Evolutionary conservation across 1,140 invertebrate genomes (phyloP).

Genomic region (Drosophila melanica): DNA sequence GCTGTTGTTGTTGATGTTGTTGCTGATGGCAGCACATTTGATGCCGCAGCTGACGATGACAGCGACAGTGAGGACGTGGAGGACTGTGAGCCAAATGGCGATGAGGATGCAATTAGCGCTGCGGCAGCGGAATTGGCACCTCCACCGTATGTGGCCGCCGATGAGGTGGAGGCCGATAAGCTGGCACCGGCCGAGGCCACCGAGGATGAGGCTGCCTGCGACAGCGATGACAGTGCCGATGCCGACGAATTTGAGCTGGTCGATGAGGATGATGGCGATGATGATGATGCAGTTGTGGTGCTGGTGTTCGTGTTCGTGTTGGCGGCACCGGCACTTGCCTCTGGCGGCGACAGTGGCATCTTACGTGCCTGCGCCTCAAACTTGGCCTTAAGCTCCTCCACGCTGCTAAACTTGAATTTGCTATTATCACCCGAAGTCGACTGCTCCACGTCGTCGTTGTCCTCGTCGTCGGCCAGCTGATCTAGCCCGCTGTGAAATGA

Average conservation of each 20-base stretch:
- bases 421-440: constrained; percentile 28
- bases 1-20: constrained; percentile 16
- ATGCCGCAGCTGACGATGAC: constrained; percentile 61
- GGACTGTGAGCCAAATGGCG: constrained; percentile 66
- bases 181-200: constrained; percentile 57
- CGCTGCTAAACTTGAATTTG: constrained; percentile 76
- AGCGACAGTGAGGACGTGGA: constrained; percentile 68
- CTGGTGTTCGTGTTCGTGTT: constrained; percentile 2
- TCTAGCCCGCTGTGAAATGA: constrained; percentile 93
- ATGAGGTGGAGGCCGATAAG: constrained; percentile 58
- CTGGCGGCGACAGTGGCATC: constrained; percentile 72
- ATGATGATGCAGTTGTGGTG: constrained; percentile 50
- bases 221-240: constrained; percentile 69
- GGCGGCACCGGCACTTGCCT: constrained; percentile 42
- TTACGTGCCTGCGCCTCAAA: constrained; percentile 67
- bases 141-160: constrained; percentile 67
- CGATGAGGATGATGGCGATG: constrained; percentile 74
- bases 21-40: constrained; percentile 49
- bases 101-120: constrained; percentile 62
- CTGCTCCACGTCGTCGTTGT: constrained; percentile 63
- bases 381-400: constrained; percentile 80
- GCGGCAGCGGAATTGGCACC: constrained; percentile 69
- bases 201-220: constrained; percentile 60
- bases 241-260: constrained; percentile 74
- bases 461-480: constrained; percentile 87